Evolutionary conservation across 2,113 vertebrate genomes (phyloP).

Genomic region (Oreochromis niloticus): DNA sequence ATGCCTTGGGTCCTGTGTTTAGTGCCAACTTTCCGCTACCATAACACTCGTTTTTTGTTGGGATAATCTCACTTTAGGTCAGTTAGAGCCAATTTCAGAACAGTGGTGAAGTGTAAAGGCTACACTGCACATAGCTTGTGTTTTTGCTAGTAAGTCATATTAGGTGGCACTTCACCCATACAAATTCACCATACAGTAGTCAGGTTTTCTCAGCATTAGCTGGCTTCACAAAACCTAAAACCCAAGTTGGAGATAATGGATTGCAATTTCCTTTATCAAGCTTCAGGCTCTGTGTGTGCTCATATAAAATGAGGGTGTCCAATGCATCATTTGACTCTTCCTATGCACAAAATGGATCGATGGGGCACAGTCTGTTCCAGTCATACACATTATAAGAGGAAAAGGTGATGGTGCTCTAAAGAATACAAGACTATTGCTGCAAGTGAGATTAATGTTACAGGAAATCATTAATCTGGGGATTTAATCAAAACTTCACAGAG

Average conservation of each 20-base stretch:
- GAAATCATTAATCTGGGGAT: not conserved
- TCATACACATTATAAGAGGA: not conserved
- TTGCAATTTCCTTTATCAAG: not conserved
- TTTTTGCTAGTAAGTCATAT: not conserved
- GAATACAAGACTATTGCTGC: not conserved
- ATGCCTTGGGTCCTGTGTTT: not conserved
- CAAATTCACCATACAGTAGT: not conserved
- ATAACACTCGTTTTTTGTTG: not conserved
- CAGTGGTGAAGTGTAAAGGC: not conserved
- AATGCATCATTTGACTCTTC: rapidly evolving
- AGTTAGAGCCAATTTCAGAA: not conserved
- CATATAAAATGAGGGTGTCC: not conserved
- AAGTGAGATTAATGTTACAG: not conserved
- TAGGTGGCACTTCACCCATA: not conserved
- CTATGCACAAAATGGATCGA: not conserved
- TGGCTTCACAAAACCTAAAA: not conserved
- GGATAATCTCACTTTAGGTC: not conserved
- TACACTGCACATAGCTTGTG: not conserved
- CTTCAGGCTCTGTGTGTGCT: not conserved
- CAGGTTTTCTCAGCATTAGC: not conserved
- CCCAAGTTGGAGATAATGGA: not conserved
- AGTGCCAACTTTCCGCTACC: not conserved
- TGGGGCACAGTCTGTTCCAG: not conserved
- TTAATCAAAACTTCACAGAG: not conserved
- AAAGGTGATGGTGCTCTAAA: not conserved